Evolutionary conservation across 2,797 vertebrate species (phyloP).

Genomic region (Sebastes flavidus): DNA sequence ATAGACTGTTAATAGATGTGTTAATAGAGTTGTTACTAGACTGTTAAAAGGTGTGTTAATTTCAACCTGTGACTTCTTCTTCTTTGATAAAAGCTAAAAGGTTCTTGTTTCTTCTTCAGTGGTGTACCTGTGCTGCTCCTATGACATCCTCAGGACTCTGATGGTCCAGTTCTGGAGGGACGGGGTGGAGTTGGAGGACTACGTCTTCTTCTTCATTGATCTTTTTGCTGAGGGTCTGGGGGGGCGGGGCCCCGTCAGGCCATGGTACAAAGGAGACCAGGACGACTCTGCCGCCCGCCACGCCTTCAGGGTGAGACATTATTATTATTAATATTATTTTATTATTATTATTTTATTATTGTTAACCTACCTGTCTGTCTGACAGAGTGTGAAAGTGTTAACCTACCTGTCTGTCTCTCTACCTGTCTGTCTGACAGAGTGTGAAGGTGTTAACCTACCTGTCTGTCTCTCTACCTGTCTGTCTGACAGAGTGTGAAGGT

Average conservation of each 20-base stretch:
- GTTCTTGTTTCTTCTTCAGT: slow-evolving; percentile 73
- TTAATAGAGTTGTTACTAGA: too few relatives aligned
- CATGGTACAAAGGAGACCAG: slow-evolving; percentile 86
- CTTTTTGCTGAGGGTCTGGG: slow-evolving; percentile 86
- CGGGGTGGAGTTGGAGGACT: slow-evolving; percentile 83
- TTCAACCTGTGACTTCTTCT: not conserved
- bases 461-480: too few relatives aligned
- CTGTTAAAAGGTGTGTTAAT: too few relatives aligned
- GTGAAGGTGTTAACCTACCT: too few relatives aligned
- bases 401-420: not conserved
- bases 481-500: too few relatives aligned
- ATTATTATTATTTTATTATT: not conserved
- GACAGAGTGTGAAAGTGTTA: not conserved
- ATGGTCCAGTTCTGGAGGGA: slow-evolving; percentile 85
- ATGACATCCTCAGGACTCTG: slow-evolving; percentile 84
- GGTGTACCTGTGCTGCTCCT: slow-evolving; percentile 88
- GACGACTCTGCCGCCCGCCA: slow-evolving; percentile 78
- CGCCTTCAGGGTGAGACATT: slow-evolving; percentile 83
- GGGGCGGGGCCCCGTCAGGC: slow-evolving; percentile 65
- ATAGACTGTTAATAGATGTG: too few relatives aligned
- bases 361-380: not conserved
- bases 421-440: not conserved
- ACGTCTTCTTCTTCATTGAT: slow-evolving; percentile 92
- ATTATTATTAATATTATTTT: not conserved
- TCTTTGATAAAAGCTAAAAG: not conserved